Conservation (phyloP, 1,140 invertebrate genomes). For the Cyphomyrmex costatus region DNA sequence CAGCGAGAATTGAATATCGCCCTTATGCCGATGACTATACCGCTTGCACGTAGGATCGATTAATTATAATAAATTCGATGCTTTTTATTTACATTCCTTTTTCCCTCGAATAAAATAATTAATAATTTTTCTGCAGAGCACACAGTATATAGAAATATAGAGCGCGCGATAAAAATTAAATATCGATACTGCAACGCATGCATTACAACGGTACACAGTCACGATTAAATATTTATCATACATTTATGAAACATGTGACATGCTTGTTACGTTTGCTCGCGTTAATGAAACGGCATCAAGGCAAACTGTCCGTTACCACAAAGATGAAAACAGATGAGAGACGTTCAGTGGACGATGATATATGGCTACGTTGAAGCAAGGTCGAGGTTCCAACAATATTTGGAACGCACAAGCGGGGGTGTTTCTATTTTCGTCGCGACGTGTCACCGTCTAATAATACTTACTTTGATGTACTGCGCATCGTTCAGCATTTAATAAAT, state of each 20-base stretch:
- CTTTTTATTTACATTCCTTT: slow-evolving; percentile 15
- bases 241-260: background rate
- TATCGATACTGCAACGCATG: background rate
- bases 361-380: slow-evolving; percentile 36
- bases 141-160: background rate
- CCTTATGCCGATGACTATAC: slow-evolving; percentile 14
- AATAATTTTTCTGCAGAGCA: slow-evolving; percentile 32
- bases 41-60: slow-evolving; percentile 21
- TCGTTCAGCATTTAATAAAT: slow-evolving; percentile 82
- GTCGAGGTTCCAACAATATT: slow-evolving; percentile 52
- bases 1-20: slow-evolving; percentile 47
- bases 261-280: slow-evolving; percentile 5
- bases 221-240: slow-evolving; percentile 32
- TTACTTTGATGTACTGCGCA: slow-evolving; percentile 80
- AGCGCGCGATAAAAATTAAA: background rate
- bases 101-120: background rate
- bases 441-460: slow-evolving; percentile 83
- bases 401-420: slow-evolving; percentile 75
- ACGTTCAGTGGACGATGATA: slow-evolving; percentile 31
- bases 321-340: slow-evolving; percentile 17
- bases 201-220: background rate
- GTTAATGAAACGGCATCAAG: slow-evolving; percentile 20
- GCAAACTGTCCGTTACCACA: slow-evolving; percentile 1
- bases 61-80: slow-evolving; percentile 17
- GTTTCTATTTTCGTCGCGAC: slow-evolving; percentile 75